These are phyloP conservation scores for Heliconius aoede DNA, from an alignment of 2,888 invertebrate species.

Conservation along the genomic window DNA sequence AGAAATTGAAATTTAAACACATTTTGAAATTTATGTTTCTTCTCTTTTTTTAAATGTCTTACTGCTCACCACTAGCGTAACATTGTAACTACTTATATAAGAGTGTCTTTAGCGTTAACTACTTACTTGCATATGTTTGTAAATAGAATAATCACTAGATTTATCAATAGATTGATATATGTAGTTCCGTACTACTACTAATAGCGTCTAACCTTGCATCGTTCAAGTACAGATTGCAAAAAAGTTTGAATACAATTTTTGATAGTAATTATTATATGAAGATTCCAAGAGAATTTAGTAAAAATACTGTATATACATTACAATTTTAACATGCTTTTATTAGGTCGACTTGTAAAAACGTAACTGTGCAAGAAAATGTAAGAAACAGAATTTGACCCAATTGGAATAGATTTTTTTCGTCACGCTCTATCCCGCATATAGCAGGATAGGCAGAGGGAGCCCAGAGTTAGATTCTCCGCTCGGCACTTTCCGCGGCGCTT, in stretches of 20 bases:
- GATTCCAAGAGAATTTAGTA: no score
- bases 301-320: no score
- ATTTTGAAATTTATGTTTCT: no score
- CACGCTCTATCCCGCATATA: not conserved
- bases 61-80: no score
- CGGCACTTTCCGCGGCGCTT: not conserved
- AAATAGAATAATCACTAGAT: slow-evolving; percentile 15
- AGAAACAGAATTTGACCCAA: no score
- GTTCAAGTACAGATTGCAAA: slow-evolving; percentile 1
- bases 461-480: not conserved
- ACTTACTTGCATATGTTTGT: slow-evolving; percentile 7
- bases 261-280: no score
- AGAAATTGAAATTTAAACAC: not conserved
- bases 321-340: no score
- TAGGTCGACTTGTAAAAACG: no score
- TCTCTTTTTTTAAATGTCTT: no score
- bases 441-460: not conserved
- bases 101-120: not conserved
- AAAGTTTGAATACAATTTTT: not conserved
- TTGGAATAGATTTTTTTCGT: no score
- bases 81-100: no score
- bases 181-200: not conserved
- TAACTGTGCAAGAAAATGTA: no score
- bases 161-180: slow-evolving; percentile 1
- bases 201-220: not conserved